A percentile compares a stretch with the other conserved stretches of the same genome.
phyloP scores from a whole-genome alignment of 2,797 vertebrate genomes.

The Lagodon rhomboides region DNA sequence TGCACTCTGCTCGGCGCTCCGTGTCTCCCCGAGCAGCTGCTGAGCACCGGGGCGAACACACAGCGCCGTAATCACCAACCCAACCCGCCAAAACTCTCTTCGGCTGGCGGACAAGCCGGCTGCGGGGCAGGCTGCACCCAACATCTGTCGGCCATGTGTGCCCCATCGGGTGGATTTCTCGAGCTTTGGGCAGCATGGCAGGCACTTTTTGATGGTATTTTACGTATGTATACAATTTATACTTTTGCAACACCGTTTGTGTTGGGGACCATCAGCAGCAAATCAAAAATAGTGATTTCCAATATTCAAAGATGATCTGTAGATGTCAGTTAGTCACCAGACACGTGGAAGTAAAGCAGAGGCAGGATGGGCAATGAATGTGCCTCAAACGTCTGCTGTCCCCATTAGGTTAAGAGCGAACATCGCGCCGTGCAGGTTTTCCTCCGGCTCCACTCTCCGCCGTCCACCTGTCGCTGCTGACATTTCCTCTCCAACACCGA shows the following conservation, averaged over 20 bases:
- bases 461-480: conserved; percentile 66
- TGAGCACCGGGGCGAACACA: conserved; percentile 43
- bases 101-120: conserved; percentile 15
- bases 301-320: background rate
- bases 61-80: conserved; percentile 20
- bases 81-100: conserved; percentile 7
- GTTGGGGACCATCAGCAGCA: background rate
- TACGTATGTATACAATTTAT: background rate
- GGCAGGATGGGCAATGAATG: background rate
- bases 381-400: background rate
- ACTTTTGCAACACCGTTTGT: background rate
- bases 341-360: conserved; percentile 15
- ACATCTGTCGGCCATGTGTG: conserved; percentile 73
- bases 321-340: conserved; percentile 6
- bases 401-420: conserved; percentile 10
- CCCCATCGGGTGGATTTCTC: conserved; percentile 5
- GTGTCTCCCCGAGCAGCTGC: conserved; percentile 39
- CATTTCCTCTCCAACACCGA: conserved; percentile 35
- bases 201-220: conserved; percentile 1
- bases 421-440: conserved; percentile 10
- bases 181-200: conserved; percentile 3
- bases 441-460: conserved; percentile 4
- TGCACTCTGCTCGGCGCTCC: background rate
- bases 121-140: conserved; percentile 32
- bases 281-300: background rate